These are phyloP conservation scores for Hippolais icterina DNA, from an alignment of 2,113 vertebrate genomes.

Conservation along the genomic window DNA sequence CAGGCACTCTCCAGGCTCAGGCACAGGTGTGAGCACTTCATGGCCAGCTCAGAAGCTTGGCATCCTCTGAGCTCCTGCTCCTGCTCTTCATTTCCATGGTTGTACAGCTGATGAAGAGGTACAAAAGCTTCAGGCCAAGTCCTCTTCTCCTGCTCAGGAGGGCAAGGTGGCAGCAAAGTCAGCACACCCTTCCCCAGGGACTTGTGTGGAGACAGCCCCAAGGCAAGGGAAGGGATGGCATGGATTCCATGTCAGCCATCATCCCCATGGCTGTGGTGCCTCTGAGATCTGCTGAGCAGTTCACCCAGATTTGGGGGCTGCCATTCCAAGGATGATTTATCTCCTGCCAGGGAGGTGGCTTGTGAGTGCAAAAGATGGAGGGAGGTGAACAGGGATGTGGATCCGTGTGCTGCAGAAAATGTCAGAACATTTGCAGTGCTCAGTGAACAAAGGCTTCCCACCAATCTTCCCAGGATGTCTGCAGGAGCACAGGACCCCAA, in stretches of 20 bases:
- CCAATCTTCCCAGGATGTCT: neutral
- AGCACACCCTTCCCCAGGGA: neutral
- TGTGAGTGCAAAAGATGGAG: neutral
- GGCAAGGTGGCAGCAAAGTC: neutral
- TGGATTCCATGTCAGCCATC: neutral
- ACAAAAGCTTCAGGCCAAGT: neutral
- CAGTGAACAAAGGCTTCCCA: neutral
- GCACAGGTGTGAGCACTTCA: fast-evolving
- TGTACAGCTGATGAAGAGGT: neutral
- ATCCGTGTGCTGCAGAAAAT: neutral
- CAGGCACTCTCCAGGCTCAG: neutral
- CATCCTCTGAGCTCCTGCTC: neutral
- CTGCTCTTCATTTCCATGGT: neutral
- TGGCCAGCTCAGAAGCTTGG: neutral
- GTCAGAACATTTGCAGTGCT: neutral
- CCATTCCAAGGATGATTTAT: neutral
- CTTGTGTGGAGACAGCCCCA: neutral
- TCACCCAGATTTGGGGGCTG: neutral
- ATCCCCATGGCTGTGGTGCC: neutral
- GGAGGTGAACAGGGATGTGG: neutral
- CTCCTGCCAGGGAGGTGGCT: neutral
- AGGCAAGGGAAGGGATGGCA: neutral
- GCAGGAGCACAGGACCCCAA: fast-evolving
- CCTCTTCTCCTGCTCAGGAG: neutral
- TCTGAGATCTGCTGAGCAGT: neutral